These are phyloP conservation scores for Phaethon lepturus DNA, from an alignment of 2,113 vertebrate species.

Conservation along the genomic window DNA sequence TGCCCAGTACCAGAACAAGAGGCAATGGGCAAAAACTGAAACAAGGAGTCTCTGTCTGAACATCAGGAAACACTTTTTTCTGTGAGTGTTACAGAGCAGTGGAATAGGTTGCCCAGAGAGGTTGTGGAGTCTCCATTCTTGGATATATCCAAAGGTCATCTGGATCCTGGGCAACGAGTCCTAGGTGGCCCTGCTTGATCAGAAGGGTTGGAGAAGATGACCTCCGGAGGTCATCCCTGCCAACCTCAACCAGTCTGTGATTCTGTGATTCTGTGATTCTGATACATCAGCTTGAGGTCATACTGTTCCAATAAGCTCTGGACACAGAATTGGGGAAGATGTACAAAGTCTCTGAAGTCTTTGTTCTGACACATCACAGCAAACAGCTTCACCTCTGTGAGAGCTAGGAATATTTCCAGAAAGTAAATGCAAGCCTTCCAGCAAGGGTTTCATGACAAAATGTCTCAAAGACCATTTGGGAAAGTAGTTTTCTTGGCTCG, in stretches of 20 bases:
- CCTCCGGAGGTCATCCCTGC: neutral
- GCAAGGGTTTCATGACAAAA: neutral
- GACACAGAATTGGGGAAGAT: neutral
- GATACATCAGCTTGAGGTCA: neutral
- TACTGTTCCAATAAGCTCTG: neutral
- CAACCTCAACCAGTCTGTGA: neutral
- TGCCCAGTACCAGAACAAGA: neutral
- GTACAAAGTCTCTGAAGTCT: neutral
- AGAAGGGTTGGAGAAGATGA: neutral
- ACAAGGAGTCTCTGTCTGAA: neutral
- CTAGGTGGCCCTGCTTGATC: neutral
- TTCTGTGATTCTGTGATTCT: neutral
- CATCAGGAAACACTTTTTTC: neutral
- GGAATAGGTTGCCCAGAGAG: neutral
- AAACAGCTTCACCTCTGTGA: neutral
- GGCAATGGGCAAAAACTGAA: neutral
- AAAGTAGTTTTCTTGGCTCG: neutral
- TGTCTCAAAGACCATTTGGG: neutral
- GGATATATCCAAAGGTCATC: neutral
- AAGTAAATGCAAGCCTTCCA: neutral
- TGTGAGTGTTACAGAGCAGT: neutral
- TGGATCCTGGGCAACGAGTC: neutral
- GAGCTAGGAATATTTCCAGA: neutral
- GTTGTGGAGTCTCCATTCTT: no score
- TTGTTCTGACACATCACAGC: neutral